Conservation (phyloP, 2,888 invertebrate genomes). For the Agrochola circellaris region DNA sequence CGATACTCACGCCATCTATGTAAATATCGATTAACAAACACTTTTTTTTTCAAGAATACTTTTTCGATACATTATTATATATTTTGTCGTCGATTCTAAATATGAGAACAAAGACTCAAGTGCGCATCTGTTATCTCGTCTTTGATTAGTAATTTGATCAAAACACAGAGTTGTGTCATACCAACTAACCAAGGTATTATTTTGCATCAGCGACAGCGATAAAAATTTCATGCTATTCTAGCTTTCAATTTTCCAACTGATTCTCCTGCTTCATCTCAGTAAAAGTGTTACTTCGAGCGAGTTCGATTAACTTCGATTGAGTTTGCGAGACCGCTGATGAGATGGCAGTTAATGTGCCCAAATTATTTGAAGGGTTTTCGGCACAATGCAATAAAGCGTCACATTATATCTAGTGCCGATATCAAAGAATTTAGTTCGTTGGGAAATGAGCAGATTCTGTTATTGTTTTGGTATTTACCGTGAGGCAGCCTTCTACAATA, state of each 20-base stretch:
- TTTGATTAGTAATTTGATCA: background rate
- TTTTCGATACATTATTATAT: background rate
- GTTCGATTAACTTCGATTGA: slow-evolving; percentile 10
- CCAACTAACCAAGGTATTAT: background rate
- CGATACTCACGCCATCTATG: slow-evolving; percentile 2
- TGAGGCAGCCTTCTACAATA: slow-evolving; percentile 48
- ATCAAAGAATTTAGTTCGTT: background rate
- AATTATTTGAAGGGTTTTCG: slow-evolving; percentile 7
- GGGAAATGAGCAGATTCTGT: background rate
- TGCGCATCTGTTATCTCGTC: no score
- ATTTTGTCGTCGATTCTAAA: background rate
- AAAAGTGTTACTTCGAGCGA: background rate
- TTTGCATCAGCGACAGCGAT: background rate
- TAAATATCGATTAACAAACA: background rate
- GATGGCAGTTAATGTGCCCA: background rate
- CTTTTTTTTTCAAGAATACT: background rate
- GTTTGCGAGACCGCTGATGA: background rate
- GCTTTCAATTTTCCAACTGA: background rate
- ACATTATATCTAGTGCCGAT: background rate
- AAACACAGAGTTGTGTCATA: no score
- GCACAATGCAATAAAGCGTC: background rate
- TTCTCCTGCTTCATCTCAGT: background rate
- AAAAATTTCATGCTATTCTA: background rate
- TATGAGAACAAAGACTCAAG: background rate
- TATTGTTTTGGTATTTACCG: background rate